Percentiles rank a stretch among this genome's conserved stretches.
Evolutionary conservation across 1,140 invertebrate species (phyloP).

Genomic region (Oreohelix idahoensis): DNA sequence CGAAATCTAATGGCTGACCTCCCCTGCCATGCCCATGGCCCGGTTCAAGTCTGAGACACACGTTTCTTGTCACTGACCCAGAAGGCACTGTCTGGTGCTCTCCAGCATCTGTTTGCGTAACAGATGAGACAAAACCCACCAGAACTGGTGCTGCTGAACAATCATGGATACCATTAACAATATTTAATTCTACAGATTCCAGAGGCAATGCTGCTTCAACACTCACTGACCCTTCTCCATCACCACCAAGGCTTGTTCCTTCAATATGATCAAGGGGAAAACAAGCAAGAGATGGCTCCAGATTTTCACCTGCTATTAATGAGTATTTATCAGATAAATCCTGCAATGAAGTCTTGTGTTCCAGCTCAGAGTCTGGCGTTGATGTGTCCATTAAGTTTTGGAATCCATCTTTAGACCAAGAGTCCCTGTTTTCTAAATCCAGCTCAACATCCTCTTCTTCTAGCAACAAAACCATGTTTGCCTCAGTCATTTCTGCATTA

Average conservation of each 20-base stretch:
- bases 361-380: neutral
- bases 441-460: neutral
- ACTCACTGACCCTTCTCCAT: neutral
- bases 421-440: neutral
- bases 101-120: neutral
- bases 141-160: neutral
- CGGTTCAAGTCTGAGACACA: neutral
- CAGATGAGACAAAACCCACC: neutral
- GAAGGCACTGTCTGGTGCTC: neutral
- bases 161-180: neutral
- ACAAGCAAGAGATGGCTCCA: neutral
- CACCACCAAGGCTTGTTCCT: neutral
- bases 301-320: neutral
- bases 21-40: neutral
- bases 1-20: neutral
- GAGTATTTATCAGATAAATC: neutral
- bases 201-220: neutral
- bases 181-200: neutral
- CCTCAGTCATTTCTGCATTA: too few species aligned
- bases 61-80: neutral
- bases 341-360: neutral
- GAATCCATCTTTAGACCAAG: too few species aligned
- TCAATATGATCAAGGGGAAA: neutral
- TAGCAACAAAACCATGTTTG: too few species aligned
- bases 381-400: neutral